A percentile compares a stretch with the other conserved stretches of the same genome.
Conservation (phyloP, 2,113 vertebrate genomes). For the Pao palembangensis region DNA sequence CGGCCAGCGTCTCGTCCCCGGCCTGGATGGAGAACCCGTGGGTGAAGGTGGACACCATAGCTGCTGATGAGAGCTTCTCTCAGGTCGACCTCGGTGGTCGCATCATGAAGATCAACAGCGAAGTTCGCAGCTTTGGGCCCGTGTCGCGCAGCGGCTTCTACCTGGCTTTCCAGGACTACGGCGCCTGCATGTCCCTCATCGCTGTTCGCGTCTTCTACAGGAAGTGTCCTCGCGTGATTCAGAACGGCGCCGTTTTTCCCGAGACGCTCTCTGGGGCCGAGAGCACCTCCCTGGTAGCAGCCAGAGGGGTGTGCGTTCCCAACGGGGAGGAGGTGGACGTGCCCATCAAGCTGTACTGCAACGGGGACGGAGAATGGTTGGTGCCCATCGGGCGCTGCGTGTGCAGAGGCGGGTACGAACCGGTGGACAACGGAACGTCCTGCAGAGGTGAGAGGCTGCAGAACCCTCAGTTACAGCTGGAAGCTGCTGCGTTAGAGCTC, state of each 20-base stretch:
- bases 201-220: slow-evolving; percentile 92
- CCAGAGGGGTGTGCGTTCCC: slow-evolving; percentile 85
- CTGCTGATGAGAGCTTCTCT: slow-evolving; percentile 93
- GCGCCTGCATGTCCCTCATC: slow-evolving; percentile 95
- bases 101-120: slow-evolving; percentile 96
- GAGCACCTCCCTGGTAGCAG: slow-evolving; percentile 91
- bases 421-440: slow-evolving; percentile 82
- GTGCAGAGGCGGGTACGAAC: slow-evolving; percentile 88
- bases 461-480: too few species aligned
- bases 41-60: slow-evolving; percentile 96
- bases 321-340: slow-evolving; percentile 95
- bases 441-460: slow-evolving; percentile 82
- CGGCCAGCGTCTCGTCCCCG: slow-evolving; percentile 82
- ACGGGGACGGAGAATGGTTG: slow-evolving; percentile 94
- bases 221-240: slow-evolving; percentile 85
- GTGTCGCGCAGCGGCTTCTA: slow-evolving; percentile 92
- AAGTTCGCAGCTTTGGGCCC: slow-evolving; percentile 91
- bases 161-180: slow-evolving; percentile 96
- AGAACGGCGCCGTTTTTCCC: slow-evolving; percentile 88
- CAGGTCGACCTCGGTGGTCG: slow-evolving; percentile 91
- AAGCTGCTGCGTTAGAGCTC: too few species aligned
- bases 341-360: slow-evolving; percentile 96
- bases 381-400: slow-evolving; percentile 94
- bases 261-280: slow-evolving; percentile 96
- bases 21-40: slow-evolving; percentile 97